phyloP scores from a whole-genome alignment of 2,113 vertebrate species.

The Colaptes auratus region DNA sequence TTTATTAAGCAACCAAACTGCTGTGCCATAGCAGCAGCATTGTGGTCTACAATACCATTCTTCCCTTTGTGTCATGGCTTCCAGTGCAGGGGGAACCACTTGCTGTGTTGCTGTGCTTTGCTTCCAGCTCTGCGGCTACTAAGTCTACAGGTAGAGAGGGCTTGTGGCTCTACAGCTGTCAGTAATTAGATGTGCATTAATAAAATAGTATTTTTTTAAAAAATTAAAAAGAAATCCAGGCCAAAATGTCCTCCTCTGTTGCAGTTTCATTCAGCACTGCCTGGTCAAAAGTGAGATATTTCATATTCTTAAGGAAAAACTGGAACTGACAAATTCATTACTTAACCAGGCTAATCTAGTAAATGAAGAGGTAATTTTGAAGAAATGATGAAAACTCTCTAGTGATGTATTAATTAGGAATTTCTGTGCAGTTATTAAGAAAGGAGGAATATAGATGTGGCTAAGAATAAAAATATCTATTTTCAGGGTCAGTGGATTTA shows the following conservation, averaged over 20 bases:
- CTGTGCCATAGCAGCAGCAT: neutral
- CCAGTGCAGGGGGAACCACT: neutral
- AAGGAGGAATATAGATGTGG: conserved; percentile 50
- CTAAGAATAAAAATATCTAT: conserved; percentile 49
- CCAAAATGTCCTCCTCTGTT: neutral
- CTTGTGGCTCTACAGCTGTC: neutral
- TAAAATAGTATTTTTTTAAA: neutral
- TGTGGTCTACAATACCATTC: neutral
- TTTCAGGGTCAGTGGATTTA: conserved; percentile 76
- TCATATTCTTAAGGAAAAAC: conserved; percentile 49
- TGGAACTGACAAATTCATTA: conserved; percentile 44
- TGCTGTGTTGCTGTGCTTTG: rapidly evolving
- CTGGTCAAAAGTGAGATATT: conserved; percentile 58
- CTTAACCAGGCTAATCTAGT: conserved; percentile 60
- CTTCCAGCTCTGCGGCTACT: neutral
- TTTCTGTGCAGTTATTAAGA: conserved; percentile 54
- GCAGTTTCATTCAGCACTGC: neutral
- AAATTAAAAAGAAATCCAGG: neutral
- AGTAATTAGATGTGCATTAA: neutral
- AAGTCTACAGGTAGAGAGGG: neutral
- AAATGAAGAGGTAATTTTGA: conserved; percentile 74
- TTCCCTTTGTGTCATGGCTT: neutral
- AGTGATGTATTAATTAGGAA: conserved; percentile 69
- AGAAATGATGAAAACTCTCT: conserved; percentile 66
- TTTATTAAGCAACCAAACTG: neutral